Conservation (phyloP, 2,797 vertebrate genomes). For the Limosa lapponica region DNA sequence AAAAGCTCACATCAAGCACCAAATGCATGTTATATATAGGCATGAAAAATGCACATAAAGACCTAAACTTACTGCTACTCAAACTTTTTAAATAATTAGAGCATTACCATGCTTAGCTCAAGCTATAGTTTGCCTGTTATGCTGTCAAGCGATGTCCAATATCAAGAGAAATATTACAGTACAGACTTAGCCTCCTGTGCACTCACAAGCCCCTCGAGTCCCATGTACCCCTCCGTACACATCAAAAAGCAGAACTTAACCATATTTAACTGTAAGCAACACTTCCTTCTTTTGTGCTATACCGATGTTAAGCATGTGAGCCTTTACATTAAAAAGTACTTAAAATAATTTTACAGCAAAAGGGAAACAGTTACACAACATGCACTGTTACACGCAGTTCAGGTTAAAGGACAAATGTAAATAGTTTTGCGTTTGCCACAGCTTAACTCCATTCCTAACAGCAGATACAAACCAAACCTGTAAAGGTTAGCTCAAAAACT, state of each 20-base stretch:
- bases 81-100: neutral
- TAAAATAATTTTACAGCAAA: neutral
- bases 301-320: neutral
- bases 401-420: neutral
- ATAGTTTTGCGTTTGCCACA: neutral
- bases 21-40: neutral
- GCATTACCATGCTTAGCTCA: neutral
- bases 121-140: neutral
- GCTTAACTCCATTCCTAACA: neutral
- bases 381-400: neutral
- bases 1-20: fast-evolving
- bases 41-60: neutral
- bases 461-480: neutral
- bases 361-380: neutral
- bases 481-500: neutral
- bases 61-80: neutral
- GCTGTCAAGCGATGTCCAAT: neutral
- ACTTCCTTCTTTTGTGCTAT: neutral
- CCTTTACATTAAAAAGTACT: neutral
- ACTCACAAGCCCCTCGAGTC: neutral
- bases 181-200: neutral
- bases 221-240: neutral
- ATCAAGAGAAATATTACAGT: neutral
- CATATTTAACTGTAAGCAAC: neutral
- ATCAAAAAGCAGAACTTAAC: neutral